A percentile compares a stretch with the other conserved stretches of the same genome.
phyloP scores from a whole-genome alignment of 2,888 invertebrate genomes.

The Leptodirus hochenwartii region DNA sequence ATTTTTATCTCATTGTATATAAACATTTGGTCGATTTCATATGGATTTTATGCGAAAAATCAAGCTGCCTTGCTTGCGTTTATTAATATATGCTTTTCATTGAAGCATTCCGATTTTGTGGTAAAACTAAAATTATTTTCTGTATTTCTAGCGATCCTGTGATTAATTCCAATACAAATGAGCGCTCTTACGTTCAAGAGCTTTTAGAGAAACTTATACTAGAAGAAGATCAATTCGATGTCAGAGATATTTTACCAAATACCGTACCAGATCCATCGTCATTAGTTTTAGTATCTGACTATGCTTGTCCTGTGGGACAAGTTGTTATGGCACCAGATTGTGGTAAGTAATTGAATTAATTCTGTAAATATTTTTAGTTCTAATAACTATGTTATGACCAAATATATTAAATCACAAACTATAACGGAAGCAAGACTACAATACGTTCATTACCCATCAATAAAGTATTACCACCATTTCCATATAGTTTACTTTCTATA shows the following conservation, averaged over 20 bases:
- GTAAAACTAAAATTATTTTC: conserved; percentile 1
- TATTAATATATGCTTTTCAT: too few relatives aligned
- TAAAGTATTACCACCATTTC: too few relatives aligned
- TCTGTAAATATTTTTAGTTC: too few relatives aligned
- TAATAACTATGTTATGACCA: background rate
- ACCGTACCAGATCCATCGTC: conserved; percentile 89
- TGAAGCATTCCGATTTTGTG: too few relatives aligned
- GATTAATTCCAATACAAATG: conserved; percentile 68
- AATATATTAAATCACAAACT: too few relatives aligned
- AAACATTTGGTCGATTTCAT: too few relatives aligned
- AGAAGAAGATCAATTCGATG: conserved; percentile 88
- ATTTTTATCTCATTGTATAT: too few relatives aligned
- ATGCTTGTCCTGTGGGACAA: conserved; percentile 83
- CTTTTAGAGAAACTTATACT: conserved; percentile 78
- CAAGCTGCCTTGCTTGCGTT: too few relatives aligned
- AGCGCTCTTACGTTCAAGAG: conserved; percentile 65
- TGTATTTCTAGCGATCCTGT: conserved; percentile 60
- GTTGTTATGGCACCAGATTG: conserved; percentile 89
- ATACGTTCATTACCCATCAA: too few relatives aligned
- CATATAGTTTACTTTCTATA: too few relatives aligned
- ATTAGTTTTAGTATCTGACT: conserved; percentile 70
- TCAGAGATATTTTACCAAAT: conserved; percentile 81
- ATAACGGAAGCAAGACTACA: too few relatives aligned
- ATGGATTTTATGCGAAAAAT: too few relatives aligned
- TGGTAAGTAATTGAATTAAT: conserved; percentile 38